These are phyloP conservation scores for Plusia festucae DNA, from an alignment of 2,888 invertebrate species.

Conservation along the genomic window DNA sequence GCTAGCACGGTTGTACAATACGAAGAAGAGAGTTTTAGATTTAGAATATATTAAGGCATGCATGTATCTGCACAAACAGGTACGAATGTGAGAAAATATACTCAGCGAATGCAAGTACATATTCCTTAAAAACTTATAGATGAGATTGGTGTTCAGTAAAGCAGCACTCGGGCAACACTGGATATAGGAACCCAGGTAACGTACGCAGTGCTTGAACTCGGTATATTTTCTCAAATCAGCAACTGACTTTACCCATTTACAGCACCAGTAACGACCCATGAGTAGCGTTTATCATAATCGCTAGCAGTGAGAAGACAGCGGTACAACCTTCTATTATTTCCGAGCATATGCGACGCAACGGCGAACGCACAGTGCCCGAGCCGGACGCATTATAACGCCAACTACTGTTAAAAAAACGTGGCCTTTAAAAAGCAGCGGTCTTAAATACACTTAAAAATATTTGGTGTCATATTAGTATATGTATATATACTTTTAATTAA, in stretches of 20 bases:
- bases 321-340: slow-evolving; percentile 45
- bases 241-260: slow-evolving; percentile 23
- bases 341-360: slow-evolving; percentile 31
- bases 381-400: slow-evolving; percentile 29
- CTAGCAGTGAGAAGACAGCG: slow-evolving; percentile 69
- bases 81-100: slow-evolving; percentile 44
- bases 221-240: slow-evolving; percentile 42
- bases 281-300: slow-evolving; percentile 20
- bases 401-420: slow-evolving; percentile 25
- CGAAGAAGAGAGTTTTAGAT: slow-evolving; percentile 23
- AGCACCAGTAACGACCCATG: slow-evolving; percentile 17
- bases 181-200: not conserved
- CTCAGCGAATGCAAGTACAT: not conserved
- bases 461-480: slow-evolving; percentile 7
- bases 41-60: slow-evolving; percentile 57
- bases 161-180: not conserved
- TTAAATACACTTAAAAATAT: slow-evolving; percentile 15
- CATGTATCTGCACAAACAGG: slow-evolving; percentile 35
- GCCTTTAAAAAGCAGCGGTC: slow-evolving; percentile 31
- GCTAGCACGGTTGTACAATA: slow-evolving; percentile 58
- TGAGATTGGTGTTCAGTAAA: not conserved
- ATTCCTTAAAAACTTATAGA: not conserved
- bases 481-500: not conserved
- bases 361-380: slow-evolving; percentile 29
- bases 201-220: slow-evolving; percentile 18